Evolutionary conservation across 2,113 vertebrate genomes (phyloP).

Genomic region (Strigops habroptila): DNA sequence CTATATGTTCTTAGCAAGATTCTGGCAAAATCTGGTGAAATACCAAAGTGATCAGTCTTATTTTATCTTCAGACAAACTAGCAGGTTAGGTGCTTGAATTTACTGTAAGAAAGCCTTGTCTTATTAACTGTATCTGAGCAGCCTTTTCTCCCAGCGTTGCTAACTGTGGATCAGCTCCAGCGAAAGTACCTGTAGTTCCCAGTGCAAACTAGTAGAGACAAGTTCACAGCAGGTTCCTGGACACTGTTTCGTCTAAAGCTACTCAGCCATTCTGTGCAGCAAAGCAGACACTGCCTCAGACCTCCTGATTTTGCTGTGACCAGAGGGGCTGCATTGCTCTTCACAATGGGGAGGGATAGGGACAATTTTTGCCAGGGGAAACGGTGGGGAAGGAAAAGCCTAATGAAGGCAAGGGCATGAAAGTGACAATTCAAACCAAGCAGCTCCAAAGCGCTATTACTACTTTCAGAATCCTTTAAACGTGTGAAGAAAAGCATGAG

Average conservation of each 20-base stretch:
- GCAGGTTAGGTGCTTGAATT: neutral
- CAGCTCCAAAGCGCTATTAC: neutral
- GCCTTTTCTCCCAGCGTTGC: neutral
- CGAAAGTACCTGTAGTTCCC: neutral
- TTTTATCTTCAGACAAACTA: neutral
- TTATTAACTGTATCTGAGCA: neutral
- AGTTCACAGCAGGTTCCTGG: neutral
- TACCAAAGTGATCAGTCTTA: neutral
- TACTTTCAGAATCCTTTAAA: constrained; percentile 44
- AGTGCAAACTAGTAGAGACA: neutral
- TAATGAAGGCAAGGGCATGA: neutral
- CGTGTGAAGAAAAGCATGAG: constrained; percentile 27
- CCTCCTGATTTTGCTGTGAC: neutral
- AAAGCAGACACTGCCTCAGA: neutral
- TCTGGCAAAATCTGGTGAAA: constrained; percentile 16
- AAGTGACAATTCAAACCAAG: neutral
- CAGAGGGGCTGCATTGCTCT: neutral
- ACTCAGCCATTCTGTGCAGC: neutral
- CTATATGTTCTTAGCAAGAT: neutral
- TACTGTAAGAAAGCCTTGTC: neutral
- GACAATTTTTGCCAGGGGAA: neutral
- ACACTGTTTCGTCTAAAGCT: neutral
- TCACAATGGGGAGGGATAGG: neutral
- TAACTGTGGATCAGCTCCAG: neutral
- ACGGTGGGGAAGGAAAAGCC: neutral